Base-by-base conservation (phyloP, 1,140 invertebrate species). In the Tetragnatha versicolor region DNA sequence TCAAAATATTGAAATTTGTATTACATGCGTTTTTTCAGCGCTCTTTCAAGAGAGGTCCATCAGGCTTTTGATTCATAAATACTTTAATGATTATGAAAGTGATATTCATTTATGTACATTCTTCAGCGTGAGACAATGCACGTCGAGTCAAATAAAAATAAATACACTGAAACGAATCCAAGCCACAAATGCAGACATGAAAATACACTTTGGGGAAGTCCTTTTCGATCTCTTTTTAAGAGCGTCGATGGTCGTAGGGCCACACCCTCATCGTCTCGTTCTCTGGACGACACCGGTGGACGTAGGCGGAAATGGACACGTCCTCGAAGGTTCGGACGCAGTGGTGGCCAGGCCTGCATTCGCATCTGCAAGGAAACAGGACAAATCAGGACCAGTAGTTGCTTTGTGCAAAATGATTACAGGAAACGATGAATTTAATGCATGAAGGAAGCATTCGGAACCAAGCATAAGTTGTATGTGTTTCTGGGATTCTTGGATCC, bases 31-130 rank as follows among this genome's bases (percentile, higher is more conserved):
- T n/a, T n/a, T n/a, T n/a, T n/a, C n/a, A n/a, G n/a, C n/a, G n/a
- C n/a, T n/a, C n/a, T n/a, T n/a, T n/a, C n/a, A n/a, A n/a, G n/a
- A n/a, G n/a, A n/a, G n/a, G n/a, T n/a, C n/a, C n/a, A n/a, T n/a
- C n/a, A n/a, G n/a, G n/a, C n/a, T n/a, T n/a, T n/a, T n/a, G 61
- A 42, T 77, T 65, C 66, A 47, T 60, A 53, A 66, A 77, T 45
- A 77, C 22, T 77, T 77, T 77, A 77, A 77, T 77, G 73, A 77
- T 77, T 65, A 77, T 77, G 73, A 77, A n/a, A 77, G 47, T 66
- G 61, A 53, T 47, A 53, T 61, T 53, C 61, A 39, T 55, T 65
- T 77, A 77, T 55, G 31, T 77, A 77, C 60, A 65, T 35, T 39
- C 25, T 58, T 55, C 42, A 53, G 35, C 68, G 68, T 53, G 22